Percentiles rank a stretch among this genome's conserved stretches.
phyloP scores from a whole-genome alignment of 30 jellyfish, hydroid and myxozoan species.

The Aurelia coerulea region DNA sequence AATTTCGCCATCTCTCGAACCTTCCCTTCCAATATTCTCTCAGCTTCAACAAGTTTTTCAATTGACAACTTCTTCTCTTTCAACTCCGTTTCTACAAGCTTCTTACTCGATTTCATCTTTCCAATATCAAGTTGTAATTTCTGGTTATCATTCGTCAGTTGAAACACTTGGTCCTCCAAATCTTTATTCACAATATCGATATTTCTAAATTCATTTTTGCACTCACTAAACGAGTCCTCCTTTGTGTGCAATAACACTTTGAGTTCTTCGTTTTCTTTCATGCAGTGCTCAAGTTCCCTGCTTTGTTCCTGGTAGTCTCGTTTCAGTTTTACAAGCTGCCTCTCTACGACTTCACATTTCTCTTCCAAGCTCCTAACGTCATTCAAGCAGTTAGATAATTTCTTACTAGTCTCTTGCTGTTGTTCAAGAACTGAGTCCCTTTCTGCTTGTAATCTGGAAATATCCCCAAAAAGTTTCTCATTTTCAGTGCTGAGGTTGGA shows the following conservation, averaged over 20 bases:
- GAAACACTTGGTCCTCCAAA: constrained; percentile 93
- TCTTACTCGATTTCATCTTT: constrained; percentile 36
- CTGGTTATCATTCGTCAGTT: constrained; percentile 77
- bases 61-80: constrained; percentile 39
- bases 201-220: constrained; percentile 68
- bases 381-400: constrained; percentile 21
- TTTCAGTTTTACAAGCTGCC: constrained; percentile 46
- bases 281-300: constrained; percentile 66
- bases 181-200: constrained; percentile 85
- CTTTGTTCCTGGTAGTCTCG: constrained; percentile 89
- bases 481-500: constrained; percentile 79
- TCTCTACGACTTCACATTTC: constrained; percentile 60
- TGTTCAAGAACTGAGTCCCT: constrained; percentile 72
- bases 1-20: constrained; percentile 29
- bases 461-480: constrained; percentile 66
- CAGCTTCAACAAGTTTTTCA: constrained; percentile 33
- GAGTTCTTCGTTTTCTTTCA: constrained; percentile 87
- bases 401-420: constrained; percentile 67
- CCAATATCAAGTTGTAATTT: constrained; percentile 66
- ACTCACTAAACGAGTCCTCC: constrained; percentile 77
- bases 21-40: constrained; percentile 41
- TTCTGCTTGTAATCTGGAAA: constrained; percentile 69
- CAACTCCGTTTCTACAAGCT: constrained; percentile 57
- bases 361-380: constrained; percentile 69
- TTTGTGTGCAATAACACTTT: constrained; percentile 60